Percentiles rank a stretch among this genome's conserved stretches.
Evolutionary conservation across 2,888 invertebrate genomes (phyloP).

Genomic region (Strigamia transsilvanica): DNA sequence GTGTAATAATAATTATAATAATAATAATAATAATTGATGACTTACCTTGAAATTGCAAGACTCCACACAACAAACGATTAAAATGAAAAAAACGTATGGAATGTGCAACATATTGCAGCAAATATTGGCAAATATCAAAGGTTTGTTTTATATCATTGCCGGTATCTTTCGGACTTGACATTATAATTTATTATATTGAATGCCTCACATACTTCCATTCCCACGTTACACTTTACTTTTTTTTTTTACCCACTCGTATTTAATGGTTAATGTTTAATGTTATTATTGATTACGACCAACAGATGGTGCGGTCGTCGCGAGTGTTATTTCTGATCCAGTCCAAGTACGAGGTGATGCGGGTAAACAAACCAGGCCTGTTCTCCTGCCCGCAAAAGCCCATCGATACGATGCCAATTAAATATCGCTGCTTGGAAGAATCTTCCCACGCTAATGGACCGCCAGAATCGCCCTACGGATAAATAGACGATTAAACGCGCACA

Average conservation of each 20-base stretch:
- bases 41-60: not conserved
- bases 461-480: not conserved
- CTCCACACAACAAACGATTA: not conserved
- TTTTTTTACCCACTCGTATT: too few relatives aligned
- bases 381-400: not conserved
- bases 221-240: not conserved
- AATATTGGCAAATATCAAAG: not conserved
- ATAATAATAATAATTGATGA: too few relatives aligned
- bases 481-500: not conserved
- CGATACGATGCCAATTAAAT: slow-evolving; percentile 7
- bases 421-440: not conserved
- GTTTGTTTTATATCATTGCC: slow-evolving; percentile 1
- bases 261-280: slow-evolving; percentile 9
- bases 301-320: not conserved
- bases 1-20: too few relatives aligned
- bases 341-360: not conserved
- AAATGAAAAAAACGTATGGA: not conserved
- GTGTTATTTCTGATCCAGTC: slow-evolving; percentile 4
- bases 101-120: not conserved
- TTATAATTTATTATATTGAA: slow-evolving; percentile 2
- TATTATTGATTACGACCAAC: slow-evolving; percentile 19
- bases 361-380: slow-evolving; percentile 3
- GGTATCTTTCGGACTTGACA: not conserved
- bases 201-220: not conserved
- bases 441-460: not conserved